Evolutionary conservation across 2,797 vertebrate species (phyloP).

Genomic region (Protonibea diacanthus): DNA sequence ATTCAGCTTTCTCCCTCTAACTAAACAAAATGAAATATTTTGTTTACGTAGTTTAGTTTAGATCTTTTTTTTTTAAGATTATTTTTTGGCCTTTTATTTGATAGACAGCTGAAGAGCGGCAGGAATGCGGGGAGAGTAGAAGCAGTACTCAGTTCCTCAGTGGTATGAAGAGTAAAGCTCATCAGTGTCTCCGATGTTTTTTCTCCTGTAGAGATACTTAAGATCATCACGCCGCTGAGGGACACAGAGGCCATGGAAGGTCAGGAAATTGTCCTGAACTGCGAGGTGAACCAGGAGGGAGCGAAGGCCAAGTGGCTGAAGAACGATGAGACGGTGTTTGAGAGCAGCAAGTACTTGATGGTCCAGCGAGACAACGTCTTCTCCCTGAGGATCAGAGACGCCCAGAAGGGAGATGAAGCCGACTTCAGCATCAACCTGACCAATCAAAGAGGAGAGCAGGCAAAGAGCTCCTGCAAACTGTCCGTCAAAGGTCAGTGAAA

Average conservation of each 20-base stretch:
- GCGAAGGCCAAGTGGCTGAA: constrained; percentile 99
- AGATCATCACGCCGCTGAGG: constrained; percentile 93
- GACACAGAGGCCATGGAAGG: constrained; percentile 91
- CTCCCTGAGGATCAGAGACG: constrained; percentile 93
- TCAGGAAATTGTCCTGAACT: constrained; percentile 94
- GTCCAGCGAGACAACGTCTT: constrained; percentile 94
- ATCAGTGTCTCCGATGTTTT: not conserved
- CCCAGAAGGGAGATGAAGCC: constrained; percentile 89
- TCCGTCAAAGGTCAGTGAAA: constrained; percentile 89
- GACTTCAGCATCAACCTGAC: constrained; percentile 88
- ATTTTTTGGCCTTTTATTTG: too few relatives aligned
- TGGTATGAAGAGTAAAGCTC: not conserved
- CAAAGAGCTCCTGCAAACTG: constrained; percentile 89
- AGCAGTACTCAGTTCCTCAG: too few relatives aligned
- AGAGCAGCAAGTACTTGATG: constrained; percentile 95
- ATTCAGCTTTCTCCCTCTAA: too few relatives aligned
- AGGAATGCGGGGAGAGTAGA: too few relatives aligned
- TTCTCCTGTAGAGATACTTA: constrained; percentile 91
- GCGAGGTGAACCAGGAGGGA: constrained; percentile 96
- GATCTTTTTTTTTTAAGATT: too few relatives aligned
- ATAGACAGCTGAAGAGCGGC: too few relatives aligned
- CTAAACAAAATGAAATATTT: too few relatives aligned
- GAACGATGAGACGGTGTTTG: constrained; percentile 93
- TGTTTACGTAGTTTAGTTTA: too few relatives aligned
- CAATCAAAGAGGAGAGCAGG: constrained; percentile 94